A percentile compares a stretch with the other conserved stretches of the same genome.
These are phyloP conservation scores for Nomada lathburiana DNA, from an alignment of 2,888 invertebrate species.

Conservation along the genomic window DNA sequence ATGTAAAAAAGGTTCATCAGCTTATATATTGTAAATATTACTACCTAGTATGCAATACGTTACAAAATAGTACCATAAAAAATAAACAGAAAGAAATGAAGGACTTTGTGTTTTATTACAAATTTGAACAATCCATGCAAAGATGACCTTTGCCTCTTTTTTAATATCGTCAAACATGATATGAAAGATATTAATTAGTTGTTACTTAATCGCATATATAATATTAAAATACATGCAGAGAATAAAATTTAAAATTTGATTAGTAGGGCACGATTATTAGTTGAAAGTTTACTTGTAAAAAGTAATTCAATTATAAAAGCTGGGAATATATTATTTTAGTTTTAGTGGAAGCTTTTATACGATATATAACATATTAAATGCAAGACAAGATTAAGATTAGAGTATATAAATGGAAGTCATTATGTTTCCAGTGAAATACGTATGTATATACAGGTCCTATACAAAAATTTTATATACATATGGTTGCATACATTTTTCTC, in stretches of 20 bases:
- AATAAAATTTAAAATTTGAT: not conserved
- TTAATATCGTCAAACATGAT: not conserved
- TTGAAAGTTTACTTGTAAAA: not conserved
- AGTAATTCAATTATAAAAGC: not conserved
- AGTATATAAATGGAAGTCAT: too few species aligned
- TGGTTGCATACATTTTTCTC: too few species aligned
- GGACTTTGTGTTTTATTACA: not conserved
- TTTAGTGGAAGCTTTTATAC: too few species aligned
- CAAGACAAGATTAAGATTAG: too few species aligned
- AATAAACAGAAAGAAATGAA: conserved; percentile 3
- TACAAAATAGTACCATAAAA: not conserved
- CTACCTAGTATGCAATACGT: not conserved
- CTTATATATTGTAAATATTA: not conserved
- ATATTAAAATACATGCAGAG: not conserved
- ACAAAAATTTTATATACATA: too few species aligned
- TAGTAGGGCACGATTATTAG: too few species aligned
- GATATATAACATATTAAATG: too few species aligned
- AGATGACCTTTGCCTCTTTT: too few species aligned
- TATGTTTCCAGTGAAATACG: too few species aligned
- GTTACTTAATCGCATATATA: not conserved
- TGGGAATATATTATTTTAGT: too few species aligned
- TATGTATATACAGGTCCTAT: too few species aligned
- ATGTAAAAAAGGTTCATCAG: conserved; percentile 28
- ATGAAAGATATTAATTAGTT: not conserved
- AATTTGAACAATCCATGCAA: not conserved